phyloP scores from a whole-genome alignment of 2,888 invertebrate species.

The Linnaemya tessellans region DNA sequence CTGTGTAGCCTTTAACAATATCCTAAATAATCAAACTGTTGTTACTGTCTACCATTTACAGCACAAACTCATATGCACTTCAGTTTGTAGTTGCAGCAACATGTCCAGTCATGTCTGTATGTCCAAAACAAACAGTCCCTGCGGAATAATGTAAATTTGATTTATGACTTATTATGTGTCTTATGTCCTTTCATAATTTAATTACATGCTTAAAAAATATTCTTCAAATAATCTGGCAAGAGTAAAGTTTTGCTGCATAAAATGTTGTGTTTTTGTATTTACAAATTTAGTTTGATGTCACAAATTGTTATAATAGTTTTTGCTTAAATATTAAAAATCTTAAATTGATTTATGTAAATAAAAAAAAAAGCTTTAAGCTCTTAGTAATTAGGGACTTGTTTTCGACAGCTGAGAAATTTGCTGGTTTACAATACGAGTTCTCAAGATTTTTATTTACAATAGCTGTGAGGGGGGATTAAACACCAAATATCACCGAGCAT shows the following conservation, averaged over 20 bases:
- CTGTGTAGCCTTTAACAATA: slow-evolving; percentile 21
- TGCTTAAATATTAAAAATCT: neutral
- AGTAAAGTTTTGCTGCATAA: slow-evolving; percentile 41
- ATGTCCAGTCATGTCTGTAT: slow-evolving; percentile 52
- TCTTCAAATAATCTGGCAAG: too few species aligned
- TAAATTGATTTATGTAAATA: neutral
- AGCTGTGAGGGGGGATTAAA: too few species aligned
- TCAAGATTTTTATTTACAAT: too few species aligned
- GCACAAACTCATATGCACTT: neutral
- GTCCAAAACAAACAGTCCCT: slow-evolving; percentile 70
- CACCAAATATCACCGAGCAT: too few species aligned
- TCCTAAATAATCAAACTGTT: slow-evolving; percentile 54
- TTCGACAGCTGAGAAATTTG: neutral
- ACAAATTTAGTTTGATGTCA: slow-evolving; percentile 4
- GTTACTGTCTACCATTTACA: slow-evolving; percentile 44
- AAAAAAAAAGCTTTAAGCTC: neutral
- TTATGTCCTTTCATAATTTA: slow-evolving; percentile 82
- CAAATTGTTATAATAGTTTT: slow-evolving; percentile 11
- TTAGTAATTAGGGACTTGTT: neutral
- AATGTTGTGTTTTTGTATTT: slow-evolving; percentile 18
- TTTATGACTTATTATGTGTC: slow-evolving; percentile 82
- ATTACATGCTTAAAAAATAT: slow-evolving; percentile 76
- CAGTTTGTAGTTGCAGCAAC: slow-evolving; percentile 4
- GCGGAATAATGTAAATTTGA: slow-evolving; percentile 80
- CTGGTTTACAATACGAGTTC: too few species aligned